Evolutionary conservation across 2,888 invertebrate species (phyloP), one percentile per base, ranked within the genome.

Genomic region (Caenorhabditis sp.): DNA sequence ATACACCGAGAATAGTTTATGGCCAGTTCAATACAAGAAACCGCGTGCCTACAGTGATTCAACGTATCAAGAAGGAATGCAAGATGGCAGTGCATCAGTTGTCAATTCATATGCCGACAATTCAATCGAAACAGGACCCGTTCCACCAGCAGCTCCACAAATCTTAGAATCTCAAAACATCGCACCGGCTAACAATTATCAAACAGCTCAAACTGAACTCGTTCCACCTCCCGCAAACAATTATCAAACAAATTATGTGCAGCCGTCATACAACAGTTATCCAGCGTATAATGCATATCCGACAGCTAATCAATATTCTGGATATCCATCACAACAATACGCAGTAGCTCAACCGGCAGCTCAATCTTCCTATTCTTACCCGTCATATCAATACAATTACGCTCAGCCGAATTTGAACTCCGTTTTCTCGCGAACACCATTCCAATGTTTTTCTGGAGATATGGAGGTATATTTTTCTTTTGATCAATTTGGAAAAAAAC

Each of bases 371-470:
- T 65, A 59, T 37, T 65, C 64, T 14, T 60, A 59, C 31, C 66
- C 59, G 49, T 64, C 71, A 14, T 76, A 76, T 51, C 66, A 73
- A 19, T 61, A 69, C 19, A 51, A 63, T 21, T 74, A 74, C 49
- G 27, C 62, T 17, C 49, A 60, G 61, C 76, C 69, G 49, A 76
- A 71, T 49, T 54, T 71, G 60, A 83, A 83, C 55, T 78, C 77
- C 1, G 58, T 74, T 4, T 84, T 84, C 59, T 66, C 59, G 19
- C 37, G 76, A 54, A 58, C 55, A 23, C 69, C 63, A 19, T 72
- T 86, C 76, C 85, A 85, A 66, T 86, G 86, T 62, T 86, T 86
- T 77, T 81, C 81, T 55, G 84, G 84, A 14, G 82, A 86, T 49
- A 81, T 81, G 78, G 72, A 79, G 37, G 86, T 83, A 43, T 43